Evolutionary conservation across 1,140 invertebrate species (phyloP).

Genomic region (Drosophila nannoptera): DNA sequence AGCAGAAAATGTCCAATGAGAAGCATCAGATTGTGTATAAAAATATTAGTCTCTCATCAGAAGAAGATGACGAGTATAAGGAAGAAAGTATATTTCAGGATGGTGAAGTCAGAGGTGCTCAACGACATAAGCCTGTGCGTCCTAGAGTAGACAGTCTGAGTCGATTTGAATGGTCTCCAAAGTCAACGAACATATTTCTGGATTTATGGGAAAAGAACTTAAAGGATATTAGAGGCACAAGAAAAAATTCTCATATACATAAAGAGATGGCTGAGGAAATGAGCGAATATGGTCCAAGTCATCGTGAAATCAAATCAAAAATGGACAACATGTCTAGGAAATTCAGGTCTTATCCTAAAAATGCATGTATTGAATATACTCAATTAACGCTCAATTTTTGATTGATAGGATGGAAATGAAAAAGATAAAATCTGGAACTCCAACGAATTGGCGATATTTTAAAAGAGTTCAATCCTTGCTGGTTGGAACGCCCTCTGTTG

Average conservation of each 20-base stretch:
- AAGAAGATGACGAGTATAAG: constrained; percentile 11
- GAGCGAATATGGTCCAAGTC: constrained; percentile 41
- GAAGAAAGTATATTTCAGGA: not conserved
- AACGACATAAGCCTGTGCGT: not conserved
- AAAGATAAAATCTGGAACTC: constrained; percentile 28
- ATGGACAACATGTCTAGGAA: constrained; percentile 60
- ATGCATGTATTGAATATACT: not conserved
- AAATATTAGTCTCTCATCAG: constrained; percentile 18
- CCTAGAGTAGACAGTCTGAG: not conserved
- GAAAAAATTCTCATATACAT: constrained; percentile 40
- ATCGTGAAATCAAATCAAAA: constrained; percentile 51
- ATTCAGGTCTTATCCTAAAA: constrained; percentile 29
- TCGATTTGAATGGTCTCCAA: constrained; percentile 49
- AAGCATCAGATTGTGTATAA: constrained; percentile 7
- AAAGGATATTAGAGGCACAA: constrained; percentile 22
- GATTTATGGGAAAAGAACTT: constrained; percentile 50
- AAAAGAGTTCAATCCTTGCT: constrained; percentile 46
- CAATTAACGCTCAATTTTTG: not conserved
- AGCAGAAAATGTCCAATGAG: not conserved
- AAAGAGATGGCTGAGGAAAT: constrained; percentile 43
- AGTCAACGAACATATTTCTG: constrained; percentile 48
- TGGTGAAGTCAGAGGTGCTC: not conserved
- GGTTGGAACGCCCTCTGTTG: constrained; percentile 24
- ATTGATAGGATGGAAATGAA: constrained; percentile 34
- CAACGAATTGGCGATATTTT: constrained; percentile 50